A percentile compares a stretch with the other conserved stretches of the same genome.
These are phyloP conservation scores for Heteromyza rotundicornis DNA, from an alignment of 2,888 invertebrate genomes.

Conservation along the genomic window DNA sequence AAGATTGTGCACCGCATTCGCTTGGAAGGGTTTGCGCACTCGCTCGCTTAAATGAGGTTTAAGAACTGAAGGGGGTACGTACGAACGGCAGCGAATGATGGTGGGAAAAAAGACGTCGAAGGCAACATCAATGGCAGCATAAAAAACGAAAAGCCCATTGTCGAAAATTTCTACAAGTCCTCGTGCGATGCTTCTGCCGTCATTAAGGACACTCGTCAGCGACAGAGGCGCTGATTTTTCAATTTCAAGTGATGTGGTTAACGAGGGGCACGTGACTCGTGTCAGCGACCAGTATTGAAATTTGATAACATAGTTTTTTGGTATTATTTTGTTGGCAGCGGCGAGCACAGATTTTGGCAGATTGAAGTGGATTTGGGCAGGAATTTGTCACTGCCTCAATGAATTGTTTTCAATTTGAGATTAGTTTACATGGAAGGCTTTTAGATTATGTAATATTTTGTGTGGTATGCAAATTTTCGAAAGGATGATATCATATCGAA, in stretches of 20 bases:
- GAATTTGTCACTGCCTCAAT: too few species aligned
- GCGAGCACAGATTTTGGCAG: too few species aligned
- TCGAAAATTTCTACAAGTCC: neutral
- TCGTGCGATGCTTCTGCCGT: neutral
- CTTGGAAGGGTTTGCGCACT: neutral
- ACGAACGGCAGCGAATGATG: too few species aligned
- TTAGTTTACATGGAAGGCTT: too few species aligned
- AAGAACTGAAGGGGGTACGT: neutral
- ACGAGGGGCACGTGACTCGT: slow-evolving; percentile 59
- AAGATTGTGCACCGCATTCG: slow-evolving; percentile 35
- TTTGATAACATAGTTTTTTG: slow-evolving; percentile 24
- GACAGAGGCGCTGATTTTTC: slow-evolving; percentile 34
- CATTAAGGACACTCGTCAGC: slow-evolving; percentile 11
- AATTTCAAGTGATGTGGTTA: slow-evolving; percentile 54
- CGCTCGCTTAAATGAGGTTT: neutral
- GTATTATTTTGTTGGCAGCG: too few species aligned
- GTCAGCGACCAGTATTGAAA: slow-evolving; percentile 33
- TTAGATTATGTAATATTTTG: too few species aligned
- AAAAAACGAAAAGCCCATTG: slow-evolving; percentile 8
- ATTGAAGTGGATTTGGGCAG: too few species aligned
- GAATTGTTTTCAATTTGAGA: too few species aligned
- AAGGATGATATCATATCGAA: too few species aligned
- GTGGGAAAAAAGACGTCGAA: slow-evolving; percentile 1
- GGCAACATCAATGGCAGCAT: too few species aligned
- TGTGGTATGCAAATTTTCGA: too few species aligned